phyloP scores from a whole-genome alignment of 2,797 vertebrate genomes.

The Rallus crepitans region DNA sequence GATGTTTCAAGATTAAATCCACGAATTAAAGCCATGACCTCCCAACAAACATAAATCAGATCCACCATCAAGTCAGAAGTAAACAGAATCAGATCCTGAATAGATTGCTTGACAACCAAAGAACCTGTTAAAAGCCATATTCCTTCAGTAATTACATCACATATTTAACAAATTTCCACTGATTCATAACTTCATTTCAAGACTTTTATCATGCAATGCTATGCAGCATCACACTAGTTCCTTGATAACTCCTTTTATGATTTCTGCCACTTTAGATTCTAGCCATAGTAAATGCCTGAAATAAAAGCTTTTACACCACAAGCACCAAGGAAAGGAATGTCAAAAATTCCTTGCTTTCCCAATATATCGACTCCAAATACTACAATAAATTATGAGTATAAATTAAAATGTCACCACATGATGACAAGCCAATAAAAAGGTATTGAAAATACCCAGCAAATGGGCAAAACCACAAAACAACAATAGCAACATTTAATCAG shows the following conservation, averaged over 20 bases:
- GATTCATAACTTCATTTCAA: neutral
- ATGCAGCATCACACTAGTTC: neutral
- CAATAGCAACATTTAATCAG: neutral
- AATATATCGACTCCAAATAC: neutral
- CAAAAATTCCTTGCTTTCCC: neutral
- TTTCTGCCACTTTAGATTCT: neutral
- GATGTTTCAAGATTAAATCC: neutral
- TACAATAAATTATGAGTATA: neutral
- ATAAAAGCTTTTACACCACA: neutral
- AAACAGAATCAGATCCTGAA: neutral
- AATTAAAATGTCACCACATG: neutral
- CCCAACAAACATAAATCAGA: neutral
- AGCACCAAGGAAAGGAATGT: too few species aligned
- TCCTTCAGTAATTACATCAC: neutral
- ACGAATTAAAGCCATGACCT: neutral
- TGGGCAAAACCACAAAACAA: neutral
- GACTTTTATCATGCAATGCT: neutral
- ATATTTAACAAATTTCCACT: neutral
- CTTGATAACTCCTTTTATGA: neutral
- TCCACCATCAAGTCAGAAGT: neutral
- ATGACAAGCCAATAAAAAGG: neutral
- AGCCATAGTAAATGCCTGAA: fast-evolving
- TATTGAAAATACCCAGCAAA: neutral
- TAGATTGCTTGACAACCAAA: neutral
- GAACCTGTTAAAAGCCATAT: neutral